Evolutionary conservation across 2,113 vertebrate genomes (phyloP), one percentile per base, ranked within the genome.

Genomic region (Silurus glanis): DNA sequence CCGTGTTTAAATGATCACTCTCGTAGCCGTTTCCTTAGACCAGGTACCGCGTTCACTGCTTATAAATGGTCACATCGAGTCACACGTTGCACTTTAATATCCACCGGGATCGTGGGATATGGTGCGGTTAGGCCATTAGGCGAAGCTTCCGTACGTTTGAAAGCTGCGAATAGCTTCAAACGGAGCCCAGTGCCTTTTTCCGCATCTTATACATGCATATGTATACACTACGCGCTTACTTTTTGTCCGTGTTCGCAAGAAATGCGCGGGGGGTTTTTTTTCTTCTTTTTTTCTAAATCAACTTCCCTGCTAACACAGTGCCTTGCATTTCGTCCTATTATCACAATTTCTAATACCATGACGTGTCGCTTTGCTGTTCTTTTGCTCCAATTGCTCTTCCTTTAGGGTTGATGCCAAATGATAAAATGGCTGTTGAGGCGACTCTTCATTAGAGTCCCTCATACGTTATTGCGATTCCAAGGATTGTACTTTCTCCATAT

Each of bases 41-140:
- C 13, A 51, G 9, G 62, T 28, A 55, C 66, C 66, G 69, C 53
- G 0, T 59, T 82, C 19, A 58, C 21, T 13, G 88, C 85, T 90
- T 61, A 61, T 67, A 81, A 25, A 23, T 79, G 76, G 67, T 87
- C 87, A 58, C 25, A 3, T 25, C 49, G 17, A 82, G 88, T 88
- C 88, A 19, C 23, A 61, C 84, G 67, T 91, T 89, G 94, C 94
- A 94, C 94, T 95, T 94, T 94, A 95, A 81, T 86, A 87, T 89
- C 81, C 83, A 71, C 25, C 78, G 49, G 86, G 78, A 80, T 75
- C 28, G 58, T 78, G 28, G 21, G 37, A 71, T 64, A 75, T 0
- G 58, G 61, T 87, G 83, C 80, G 81, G 83, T n/a, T 84, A 85
- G 75, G 62, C 86, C 58, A 69, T 78, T 45, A 72, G 72, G 84